These are phyloP conservation scores for Trichomalopsis sarcophagae DNA, from an alignment of 1,140 invertebrate genomes.

Conservation along the genomic window DNA sequence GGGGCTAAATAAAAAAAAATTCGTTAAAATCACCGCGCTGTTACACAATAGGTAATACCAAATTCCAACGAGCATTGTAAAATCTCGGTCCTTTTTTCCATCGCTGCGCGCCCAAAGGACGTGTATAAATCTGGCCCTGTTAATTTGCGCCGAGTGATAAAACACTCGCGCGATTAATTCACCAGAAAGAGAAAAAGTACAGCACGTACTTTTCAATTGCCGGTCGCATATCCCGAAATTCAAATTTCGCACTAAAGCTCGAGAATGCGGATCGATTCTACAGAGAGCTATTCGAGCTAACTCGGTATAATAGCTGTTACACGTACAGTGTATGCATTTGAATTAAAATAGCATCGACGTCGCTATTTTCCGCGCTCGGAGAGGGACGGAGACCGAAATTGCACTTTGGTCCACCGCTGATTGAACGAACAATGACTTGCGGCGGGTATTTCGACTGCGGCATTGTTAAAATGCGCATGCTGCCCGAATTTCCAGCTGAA, in stretches of 20 bases:
- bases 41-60: background rate
- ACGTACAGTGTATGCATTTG: background rate
- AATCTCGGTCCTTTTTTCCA: background rate
- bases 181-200: background rate
- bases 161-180: background rate
- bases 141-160: conserved; percentile 13
- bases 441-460: background rate
- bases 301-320: background rate
- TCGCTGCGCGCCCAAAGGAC: background rate
- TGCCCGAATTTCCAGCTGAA: conserved; percentile 8
- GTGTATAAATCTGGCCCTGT: background rate
- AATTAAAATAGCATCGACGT: background rate
- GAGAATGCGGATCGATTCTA: too few relatives aligned
- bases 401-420: background rate
- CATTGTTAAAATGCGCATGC: conserved; percentile 34
- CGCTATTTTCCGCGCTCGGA: background rate
- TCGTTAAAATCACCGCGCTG: background rate
- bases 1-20: background rate
- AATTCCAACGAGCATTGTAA: background rate
- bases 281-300: too few relatives aligned
- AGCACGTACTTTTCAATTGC: background rate
- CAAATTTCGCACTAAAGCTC: background rate
- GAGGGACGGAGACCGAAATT: conserved; percentile 23
- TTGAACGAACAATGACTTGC: conserved; percentile 35
- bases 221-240: background rate